phyloP scores from a whole-genome alignment of 1,140 invertebrate species.

The Ips typographus region DNA sequence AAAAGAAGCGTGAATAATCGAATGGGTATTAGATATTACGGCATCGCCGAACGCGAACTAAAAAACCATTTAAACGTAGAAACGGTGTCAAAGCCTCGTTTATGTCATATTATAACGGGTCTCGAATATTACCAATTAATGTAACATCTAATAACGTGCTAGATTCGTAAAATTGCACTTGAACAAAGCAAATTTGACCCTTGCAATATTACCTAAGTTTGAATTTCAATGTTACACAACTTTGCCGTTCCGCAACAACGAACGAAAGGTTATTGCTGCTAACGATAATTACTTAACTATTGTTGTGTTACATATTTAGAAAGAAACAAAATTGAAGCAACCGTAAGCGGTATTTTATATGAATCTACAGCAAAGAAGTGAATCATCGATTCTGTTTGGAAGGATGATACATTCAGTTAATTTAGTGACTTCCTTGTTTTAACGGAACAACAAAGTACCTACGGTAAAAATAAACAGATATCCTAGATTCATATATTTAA shows the following conservation, averaged over 20 bases:
- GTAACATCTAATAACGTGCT: no score
- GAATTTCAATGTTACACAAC: constrained; percentile 39
- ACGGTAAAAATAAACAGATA: constrained; percentile 23
- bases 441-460: constrained; percentile 3
- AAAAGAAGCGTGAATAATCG: constrained; percentile 36
- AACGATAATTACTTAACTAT: constrained; percentile 27
- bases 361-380: constrained; percentile 1
- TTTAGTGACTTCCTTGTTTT: neutral
- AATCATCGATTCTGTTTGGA: constrained; percentile 5
- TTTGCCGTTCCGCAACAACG: constrained; percentile 43
- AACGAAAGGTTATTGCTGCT: constrained; percentile 37
- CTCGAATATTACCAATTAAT: constrained; percentile 10
- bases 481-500: constrained; percentile 29
- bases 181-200: neutral
- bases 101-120: constrained; percentile 38
- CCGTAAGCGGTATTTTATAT: constrained; percentile 21
- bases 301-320: constrained; percentile 26
- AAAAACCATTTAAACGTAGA: constrained; percentile 35
- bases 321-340: constrained; percentile 24
- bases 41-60: constrained; percentile 29
- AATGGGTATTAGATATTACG: constrained; percentile 34
- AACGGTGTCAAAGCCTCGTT: constrained; percentile 41
- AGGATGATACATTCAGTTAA: neutral
- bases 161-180: neutral
- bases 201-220: constrained; percentile 12